A percentile compares a stretch with the other conserved stretches of the same genome.
phyloP scores from a whole-genome alignment of 2,113 vertebrate species.

The Lophotis ruficrista region DNA sequence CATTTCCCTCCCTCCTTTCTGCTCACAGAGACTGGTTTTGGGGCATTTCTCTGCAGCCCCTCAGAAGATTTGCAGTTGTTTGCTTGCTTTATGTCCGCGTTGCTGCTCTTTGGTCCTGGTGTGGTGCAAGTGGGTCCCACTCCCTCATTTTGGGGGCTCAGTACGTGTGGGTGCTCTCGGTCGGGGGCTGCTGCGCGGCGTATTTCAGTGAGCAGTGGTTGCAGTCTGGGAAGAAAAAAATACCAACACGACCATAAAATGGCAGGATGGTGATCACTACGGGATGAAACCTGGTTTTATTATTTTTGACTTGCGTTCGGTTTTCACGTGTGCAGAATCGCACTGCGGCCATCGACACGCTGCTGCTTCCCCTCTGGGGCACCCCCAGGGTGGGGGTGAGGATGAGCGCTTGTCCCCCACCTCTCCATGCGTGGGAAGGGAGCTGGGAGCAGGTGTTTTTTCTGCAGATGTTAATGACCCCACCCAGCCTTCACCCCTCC shows the following conservation, averaged over 20 bases:
- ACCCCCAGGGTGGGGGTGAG: background rate
- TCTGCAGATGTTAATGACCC: background rate
- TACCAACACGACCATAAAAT: background rate
- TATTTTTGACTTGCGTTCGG: background rate
- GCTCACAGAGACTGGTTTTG: background rate
- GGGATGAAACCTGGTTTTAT: background rate
- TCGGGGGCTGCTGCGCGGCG: rapidly evolving
- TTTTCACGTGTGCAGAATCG: background rate
- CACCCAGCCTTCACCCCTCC: background rate
- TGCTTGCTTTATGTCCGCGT: background rate
- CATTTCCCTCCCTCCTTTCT: background rate
- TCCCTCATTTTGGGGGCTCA: background rate
- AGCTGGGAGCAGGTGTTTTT: background rate
- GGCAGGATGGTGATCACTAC: background rate
- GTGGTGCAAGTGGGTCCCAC: background rate
- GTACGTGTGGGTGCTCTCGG: background rate
- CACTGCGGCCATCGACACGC: rapidly evolving
- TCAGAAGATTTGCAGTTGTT: background rate
- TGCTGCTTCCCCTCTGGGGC: background rate
- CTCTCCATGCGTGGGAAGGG: background rate
- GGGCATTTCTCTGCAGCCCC: background rate
- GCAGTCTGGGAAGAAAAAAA: background rate
- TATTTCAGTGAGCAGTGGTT: background rate
- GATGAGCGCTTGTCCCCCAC: background rate
- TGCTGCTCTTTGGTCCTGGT: background rate